Evolutionary conservation across 1,140 invertebrate genomes (phyloP).

Genomic region (Saccostrea cuccullata): DNA sequence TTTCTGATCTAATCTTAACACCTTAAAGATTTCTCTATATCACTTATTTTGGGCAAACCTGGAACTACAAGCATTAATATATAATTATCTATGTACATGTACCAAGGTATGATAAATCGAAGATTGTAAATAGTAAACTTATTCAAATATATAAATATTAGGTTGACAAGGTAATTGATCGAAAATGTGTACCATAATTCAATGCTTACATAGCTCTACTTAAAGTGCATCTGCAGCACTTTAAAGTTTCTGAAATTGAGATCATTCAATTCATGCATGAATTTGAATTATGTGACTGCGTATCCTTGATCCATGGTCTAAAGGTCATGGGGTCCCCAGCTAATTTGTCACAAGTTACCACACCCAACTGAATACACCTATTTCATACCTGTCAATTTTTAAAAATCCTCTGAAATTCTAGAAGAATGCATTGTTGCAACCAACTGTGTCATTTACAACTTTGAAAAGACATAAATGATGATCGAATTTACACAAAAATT

Average conservation of each 20-base stretch:
- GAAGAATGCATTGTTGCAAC: conserved; percentile 28
- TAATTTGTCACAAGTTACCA: not conserved
- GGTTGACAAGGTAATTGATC: too few species aligned
- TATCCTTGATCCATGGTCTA: conserved; percentile 32
- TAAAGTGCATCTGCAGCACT: not conserved
- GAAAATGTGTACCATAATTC: not conserved
- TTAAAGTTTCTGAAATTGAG: not conserved
- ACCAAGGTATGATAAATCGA: too few species aligned
- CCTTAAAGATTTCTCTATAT: not conserved
- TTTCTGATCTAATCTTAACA: not conserved
- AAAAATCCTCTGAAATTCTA: conserved; percentile 9
- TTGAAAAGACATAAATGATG: not conserved
- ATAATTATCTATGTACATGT: too few species aligned
- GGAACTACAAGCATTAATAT: too few species aligned
- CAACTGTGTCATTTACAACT: not conserved
- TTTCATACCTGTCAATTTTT: conserved; percentile 10
- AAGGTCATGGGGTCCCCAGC: not conserved
- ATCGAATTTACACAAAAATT: not conserved
- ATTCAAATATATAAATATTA: too few species aligned
- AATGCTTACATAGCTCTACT: not conserved
- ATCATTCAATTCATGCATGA: not conserved
- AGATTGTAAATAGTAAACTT: too few species aligned
- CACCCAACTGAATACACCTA: conserved; percentile 12
- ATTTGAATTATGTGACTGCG: conserved; percentile 24
- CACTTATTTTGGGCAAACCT: too few species aligned